phyloP scores from a whole-genome alignment of 2,888 invertebrate genomes.

The Anaspis maculata region DNA sequence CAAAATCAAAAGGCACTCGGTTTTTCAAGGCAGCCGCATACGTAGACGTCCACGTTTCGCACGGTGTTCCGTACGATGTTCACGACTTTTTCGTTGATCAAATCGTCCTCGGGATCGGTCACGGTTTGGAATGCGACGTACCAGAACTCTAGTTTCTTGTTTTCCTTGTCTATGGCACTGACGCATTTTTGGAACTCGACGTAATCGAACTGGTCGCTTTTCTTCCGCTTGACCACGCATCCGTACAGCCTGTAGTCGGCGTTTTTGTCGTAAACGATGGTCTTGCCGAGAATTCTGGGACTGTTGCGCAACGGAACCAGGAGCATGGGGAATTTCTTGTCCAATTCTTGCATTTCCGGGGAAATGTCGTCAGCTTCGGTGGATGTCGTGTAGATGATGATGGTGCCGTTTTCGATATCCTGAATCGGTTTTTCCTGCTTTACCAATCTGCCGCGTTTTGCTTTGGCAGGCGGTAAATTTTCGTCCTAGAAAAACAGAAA shows the following conservation, averaged over 20 bases:
- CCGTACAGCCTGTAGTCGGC: slow-evolving; percentile 25
- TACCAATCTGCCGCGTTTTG: background rate
- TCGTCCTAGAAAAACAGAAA: background rate
- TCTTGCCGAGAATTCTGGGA: slow-evolving; percentile 23
- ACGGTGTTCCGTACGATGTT: slow-evolving; percentile 6
- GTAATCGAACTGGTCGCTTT: slow-evolving; percentile 17
- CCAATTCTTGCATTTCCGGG: background rate
- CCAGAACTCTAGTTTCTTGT: slow-evolving; percentile 3
- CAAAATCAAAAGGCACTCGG: too few species aligned
- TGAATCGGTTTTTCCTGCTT: background rate
- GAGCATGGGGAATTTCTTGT: slow-evolving; percentile 20
- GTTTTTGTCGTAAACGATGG: slow-evolving; percentile 19
- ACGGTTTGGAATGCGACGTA: slow-evolving; percentile 7
- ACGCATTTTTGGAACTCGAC: slow-evolving; percentile 14
- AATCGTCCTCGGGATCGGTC: slow-evolving; percentile 1
- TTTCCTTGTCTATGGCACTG: slow-evolving; percentile 1
- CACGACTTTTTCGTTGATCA: slow-evolving; percentile 5
- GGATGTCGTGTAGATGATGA: background rate
- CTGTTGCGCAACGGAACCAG: slow-evolving; percentile 22
- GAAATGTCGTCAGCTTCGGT: background rate
- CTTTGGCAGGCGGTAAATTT: background rate
- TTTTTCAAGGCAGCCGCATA: too few species aligned
- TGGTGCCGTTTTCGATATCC: background rate
- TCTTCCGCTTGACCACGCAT: slow-evolving; percentile 22
- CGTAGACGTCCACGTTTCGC: slow-evolving; percentile 4